phyloP scores from a whole-genome alignment of 2,113 vertebrate species.

The Cephalophus harveyi region DNA sequence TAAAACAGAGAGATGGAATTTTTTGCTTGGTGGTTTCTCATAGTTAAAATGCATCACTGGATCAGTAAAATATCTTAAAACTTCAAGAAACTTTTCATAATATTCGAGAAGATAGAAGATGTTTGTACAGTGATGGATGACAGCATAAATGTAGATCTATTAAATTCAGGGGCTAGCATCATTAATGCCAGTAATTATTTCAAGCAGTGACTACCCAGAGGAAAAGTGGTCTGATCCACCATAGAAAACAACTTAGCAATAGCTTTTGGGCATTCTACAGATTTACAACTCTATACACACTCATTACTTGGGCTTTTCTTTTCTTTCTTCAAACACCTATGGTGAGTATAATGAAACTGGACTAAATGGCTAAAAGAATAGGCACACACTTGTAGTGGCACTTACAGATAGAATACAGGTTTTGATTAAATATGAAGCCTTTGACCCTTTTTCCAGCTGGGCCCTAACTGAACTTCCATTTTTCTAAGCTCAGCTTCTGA shows the following conservation, averaged over 20 bases:
- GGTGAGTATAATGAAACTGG: constrained; percentile 15
- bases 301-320: constrained; percentile 27
- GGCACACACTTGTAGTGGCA: neutral
- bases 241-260: neutral
- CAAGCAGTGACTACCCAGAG: constrained; percentile 31
- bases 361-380: constrained; percentile 18
- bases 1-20: neutral
- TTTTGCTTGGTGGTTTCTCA: neutral
- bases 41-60: neutral
- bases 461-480: neutral
- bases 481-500: neutral
- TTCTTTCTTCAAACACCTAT: constrained; percentile 24
- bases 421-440: neutral
- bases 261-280: neutral
- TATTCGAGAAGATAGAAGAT: constrained; percentile 27
- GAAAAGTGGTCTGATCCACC: constrained; percentile 32
- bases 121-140: constrained; percentile 32
- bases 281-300: neutral
- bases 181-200: constrained; percentile 41
- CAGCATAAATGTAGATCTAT: neutral
- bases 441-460: neutral
- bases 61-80: constrained; percentile 24
- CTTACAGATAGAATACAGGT: neutral
- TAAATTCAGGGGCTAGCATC: constrained; percentile 27
- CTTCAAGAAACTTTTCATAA: neutral